Base-by-base conservation (phyloP, 92 coral and sea anemone species). In the Actinernus sp. region DNA sequence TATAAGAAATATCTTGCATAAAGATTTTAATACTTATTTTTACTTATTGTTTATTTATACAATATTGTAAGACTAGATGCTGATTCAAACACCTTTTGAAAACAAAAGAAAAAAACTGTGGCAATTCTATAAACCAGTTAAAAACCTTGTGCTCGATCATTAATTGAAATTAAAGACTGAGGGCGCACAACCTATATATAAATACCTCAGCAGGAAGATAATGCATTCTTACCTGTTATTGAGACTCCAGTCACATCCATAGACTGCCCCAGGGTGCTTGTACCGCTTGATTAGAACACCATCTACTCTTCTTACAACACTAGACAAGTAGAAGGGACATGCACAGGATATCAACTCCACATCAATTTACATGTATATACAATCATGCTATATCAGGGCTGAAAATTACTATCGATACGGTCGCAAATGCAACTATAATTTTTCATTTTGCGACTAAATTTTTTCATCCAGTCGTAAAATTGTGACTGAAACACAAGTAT, bases 181-280 rank as follows among this genome's bases (percentile, higher is more conserved):
- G n/a, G n/a, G n/a, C n/a, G 23, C 47, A 26, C 9, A 14, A 17
- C 49, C 58, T 22, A 53, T 25, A 24, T 27, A 4, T 22, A 17
- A 12, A 4, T 2, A 22, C 6, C 51, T 33, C 3, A 14, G 13
- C 5, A 5, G 24, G 58, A 26, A 18, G 17, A 47, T 26, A 11
- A 44, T 2, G 22, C 19, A 13, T 23, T 7, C 11, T 50, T 48
- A 94, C 98, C 98, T 94, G 95, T 94, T 94, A 55, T 94, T 94
- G 3, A 92, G 88, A 53, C 98, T 94, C 98, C 98, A 94, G 45
- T 94, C 98, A 84, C 98, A 94, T 7, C 98, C 98, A 49, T 91
- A 94, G 22, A 94, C 98, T 22, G 97, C 82, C 9, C 95, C 95
- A 55, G 98, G 98, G 53, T 94, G 98, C 49, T 76, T 90, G 77